Conservation (phyloP, 2,113 vertebrate species). For the Engraulis encrasicolus region DNA sequence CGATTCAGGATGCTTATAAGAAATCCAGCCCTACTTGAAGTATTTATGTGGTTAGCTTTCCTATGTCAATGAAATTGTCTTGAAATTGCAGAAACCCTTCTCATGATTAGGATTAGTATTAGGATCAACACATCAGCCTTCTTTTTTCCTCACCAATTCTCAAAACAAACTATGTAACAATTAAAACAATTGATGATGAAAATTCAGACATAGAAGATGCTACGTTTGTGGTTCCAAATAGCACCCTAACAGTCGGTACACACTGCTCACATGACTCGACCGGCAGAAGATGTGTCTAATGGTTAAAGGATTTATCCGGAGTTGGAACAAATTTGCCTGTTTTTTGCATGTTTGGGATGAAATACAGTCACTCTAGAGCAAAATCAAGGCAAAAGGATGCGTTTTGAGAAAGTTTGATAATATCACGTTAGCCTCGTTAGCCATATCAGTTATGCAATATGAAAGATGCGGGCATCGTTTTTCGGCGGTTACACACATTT, state of each 20-base stretch:
- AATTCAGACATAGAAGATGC: neutral
- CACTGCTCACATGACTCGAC: neutral
- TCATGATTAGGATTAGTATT: neutral
- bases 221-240: neutral
- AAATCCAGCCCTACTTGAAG: neutral
- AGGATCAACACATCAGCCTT: neutral
- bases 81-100: neutral
- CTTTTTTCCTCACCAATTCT: neutral
- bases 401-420: no score
- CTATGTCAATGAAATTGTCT: neutral
- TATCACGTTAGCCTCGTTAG: no score
- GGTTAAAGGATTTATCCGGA: no score
- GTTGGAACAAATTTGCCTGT: no score
- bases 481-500: no score
- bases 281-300: neutral
- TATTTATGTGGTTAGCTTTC: neutral
- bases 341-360: no score
- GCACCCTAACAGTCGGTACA: neutral
- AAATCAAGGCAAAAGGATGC: no score
- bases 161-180: neutral
- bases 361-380: no score
- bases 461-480: no score
- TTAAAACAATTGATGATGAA: neutral
- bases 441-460: no score
- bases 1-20: neutral